Evolutionary conservation across 2,113 vertebrate species (phyloP).

Genomic region (Percopsis transmontana): DNA sequence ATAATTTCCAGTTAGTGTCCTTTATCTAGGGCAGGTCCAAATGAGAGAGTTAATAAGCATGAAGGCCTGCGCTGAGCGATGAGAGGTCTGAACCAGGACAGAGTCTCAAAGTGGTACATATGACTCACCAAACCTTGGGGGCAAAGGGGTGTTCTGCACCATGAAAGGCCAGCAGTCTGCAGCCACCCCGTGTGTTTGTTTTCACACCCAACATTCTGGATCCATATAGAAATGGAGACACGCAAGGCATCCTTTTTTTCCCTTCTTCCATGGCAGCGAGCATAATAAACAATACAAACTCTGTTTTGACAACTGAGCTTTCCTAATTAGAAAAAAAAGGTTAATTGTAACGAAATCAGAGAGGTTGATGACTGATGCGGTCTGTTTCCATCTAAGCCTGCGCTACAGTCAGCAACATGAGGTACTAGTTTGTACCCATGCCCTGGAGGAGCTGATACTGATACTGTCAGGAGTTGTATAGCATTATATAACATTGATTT

Average conservation of each 20-base stretch:
- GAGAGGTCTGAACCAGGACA: neutral
- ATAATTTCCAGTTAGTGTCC: neutral
- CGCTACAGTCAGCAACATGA: conserved; percentile 18
- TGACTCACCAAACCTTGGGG: conserved; percentile 35
- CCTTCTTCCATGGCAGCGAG: conserved; percentile 29
- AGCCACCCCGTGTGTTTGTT: conserved; percentile 38
- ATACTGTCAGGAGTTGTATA: conserved; percentile 36
- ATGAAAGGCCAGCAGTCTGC: conserved; percentile 5
- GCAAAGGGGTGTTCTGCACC: neutral
- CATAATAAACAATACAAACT: conserved; percentile 48
- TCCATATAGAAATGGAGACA: conserved; percentile 37
- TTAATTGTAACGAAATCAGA: conserved; percentile 7
- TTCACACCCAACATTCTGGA: conserved; percentile 40
- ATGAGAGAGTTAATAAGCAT: conserved; percentile 1
- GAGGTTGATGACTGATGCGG: conserved; percentile 22
- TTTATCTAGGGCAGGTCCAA: neutral
- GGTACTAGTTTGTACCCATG: conserved; percentile 11
- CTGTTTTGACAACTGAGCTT: conserved; percentile 10
- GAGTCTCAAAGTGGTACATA: conserved; percentile 13
- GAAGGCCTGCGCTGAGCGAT: conserved; percentile 5
- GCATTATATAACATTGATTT: conserved; percentile 33
- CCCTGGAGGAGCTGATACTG: conserved; percentile 11
- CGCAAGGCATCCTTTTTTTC: conserved; percentile 27
- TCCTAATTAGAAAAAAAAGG: conserved; percentile 22
- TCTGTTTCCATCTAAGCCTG: conserved; percentile 27